These are phyloP conservation scores for Spea multiplicata DNA, from an alignment of 2,113 vertebrate genomes.

Conservation along the genomic window DNA sequence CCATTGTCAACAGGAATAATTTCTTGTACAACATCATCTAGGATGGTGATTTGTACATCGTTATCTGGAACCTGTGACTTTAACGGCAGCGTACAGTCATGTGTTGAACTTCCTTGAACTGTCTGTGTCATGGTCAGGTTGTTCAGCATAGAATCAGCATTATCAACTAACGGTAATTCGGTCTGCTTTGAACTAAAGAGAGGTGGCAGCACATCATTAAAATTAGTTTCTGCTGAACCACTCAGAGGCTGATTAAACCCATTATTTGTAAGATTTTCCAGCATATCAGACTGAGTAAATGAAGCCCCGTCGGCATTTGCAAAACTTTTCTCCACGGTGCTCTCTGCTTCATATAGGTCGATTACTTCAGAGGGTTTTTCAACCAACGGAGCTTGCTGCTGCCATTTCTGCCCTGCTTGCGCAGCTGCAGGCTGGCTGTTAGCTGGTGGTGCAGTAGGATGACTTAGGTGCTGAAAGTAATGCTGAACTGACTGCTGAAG, in stretches of 20 bases:
- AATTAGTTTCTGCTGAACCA: conserved; percentile 41
- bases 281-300: conserved; percentile 44
- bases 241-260: conserved; percentile 41
- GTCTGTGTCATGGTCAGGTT: conserved; percentile 50
- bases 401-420: conserved; percentile 51
- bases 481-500: conserved; percentile 65
- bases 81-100: not conserved
- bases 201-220: conserved; percentile 20
- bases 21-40: conserved; percentile 41
- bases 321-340: not conserved
- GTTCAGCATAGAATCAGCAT: conserved; percentile 53
- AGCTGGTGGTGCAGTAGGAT: conserved; percentile 52
- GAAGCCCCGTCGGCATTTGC: conserved; percentile 24
- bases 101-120: conserved; percentile 39
- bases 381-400: conserved; percentile 37
- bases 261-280: conserved; percentile 45
- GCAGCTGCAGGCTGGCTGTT: conserved; percentile 50
- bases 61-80: conserved; percentile 57
- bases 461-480: conserved; percentile 61
- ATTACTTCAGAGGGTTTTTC: conserved; percentile 43
- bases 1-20: conserved; percentile 32
- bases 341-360: conserved; percentile 6
- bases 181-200: conserved; percentile 53
- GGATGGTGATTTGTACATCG: conserved; percentile 55
- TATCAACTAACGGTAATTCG: conserved; percentile 50